Evolutionary conservation across 2,797 vertebrate species (phyloP).

Genomic region (Microchirus variegatus): DNA sequence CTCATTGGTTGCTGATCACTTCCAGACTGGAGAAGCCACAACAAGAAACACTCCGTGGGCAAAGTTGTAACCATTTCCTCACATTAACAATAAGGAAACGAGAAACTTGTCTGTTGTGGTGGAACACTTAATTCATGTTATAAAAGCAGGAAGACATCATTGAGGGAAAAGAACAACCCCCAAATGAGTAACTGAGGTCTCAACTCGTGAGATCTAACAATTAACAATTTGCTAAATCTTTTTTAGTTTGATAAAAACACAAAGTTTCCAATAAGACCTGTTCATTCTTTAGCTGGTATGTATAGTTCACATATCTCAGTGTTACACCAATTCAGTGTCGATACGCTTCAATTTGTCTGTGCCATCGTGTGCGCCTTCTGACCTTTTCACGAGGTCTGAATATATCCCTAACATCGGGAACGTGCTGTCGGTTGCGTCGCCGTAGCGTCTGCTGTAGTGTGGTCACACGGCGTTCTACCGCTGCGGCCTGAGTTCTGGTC

Average conservation of each 20-base stretch:
- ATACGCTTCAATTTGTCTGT: background rate
- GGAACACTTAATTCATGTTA: too few species aligned
- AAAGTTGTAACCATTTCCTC: slow-evolving; percentile 26
- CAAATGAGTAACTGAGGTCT: too few species aligned
- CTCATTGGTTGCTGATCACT: too few species aligned
- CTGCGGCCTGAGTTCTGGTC: slow-evolving; percentile 91
- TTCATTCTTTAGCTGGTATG: background rate
- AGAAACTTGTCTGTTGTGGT: background rate
- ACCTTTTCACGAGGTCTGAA: slow-evolving; percentile 85
- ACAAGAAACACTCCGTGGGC: background rate
- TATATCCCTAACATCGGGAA: slow-evolving; percentile 96
- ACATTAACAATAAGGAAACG: background rate
- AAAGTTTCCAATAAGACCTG: too few species aligned
- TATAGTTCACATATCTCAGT: background rate
- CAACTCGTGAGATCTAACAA: too few species aligned
- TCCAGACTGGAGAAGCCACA: background rate
- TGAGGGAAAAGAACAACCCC: too few species aligned
- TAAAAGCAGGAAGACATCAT: too few species aligned
- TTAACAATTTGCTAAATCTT: too few species aligned
- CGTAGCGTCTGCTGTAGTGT: slow-evolving; percentile 90
- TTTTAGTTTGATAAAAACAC: too few species aligned
- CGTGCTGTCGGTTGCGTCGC: slow-evolving; percentile 88
- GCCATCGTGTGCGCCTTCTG: background rate
- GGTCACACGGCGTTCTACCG: slow-evolving; percentile 89
- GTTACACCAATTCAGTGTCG: background rate